Conservation (phyloP, 1,140 invertebrate genomes). For the Diabrotica undecimpunctata region DNA sequence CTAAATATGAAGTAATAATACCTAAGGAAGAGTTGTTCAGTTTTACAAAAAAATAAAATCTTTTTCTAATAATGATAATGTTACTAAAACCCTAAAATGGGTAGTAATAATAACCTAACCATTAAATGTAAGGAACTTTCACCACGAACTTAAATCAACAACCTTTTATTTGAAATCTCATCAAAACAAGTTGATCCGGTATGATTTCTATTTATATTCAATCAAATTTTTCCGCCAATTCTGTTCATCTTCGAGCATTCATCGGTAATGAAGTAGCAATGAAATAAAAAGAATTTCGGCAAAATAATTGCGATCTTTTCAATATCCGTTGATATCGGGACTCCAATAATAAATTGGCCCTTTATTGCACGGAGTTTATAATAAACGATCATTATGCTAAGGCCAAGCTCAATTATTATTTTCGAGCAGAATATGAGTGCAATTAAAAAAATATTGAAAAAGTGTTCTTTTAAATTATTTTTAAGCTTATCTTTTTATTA, state of each 20-base stretch:
- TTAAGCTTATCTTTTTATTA: neutral
- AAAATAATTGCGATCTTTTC: neutral
- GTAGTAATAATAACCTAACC: too few species aligned
- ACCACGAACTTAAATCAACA: neutral
- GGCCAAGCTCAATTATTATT: too few species aligned
- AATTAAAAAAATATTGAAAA: too few species aligned
- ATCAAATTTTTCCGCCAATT: slow-evolving; percentile 1
- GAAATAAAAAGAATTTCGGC: neutral
- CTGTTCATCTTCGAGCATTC: neutral
- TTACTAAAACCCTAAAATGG: too few species aligned
- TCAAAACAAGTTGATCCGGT: neutral
- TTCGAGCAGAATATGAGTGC: too few species aligned
- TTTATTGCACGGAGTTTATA: neutral
- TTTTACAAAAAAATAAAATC: too few species aligned
- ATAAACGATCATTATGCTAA: too few species aligned
- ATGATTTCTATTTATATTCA: neutral
- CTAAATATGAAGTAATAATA: too few species aligned
- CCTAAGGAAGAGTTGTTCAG: too few species aligned
- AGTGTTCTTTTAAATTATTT: too few species aligned
- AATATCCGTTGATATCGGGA: neutral
- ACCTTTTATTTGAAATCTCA: neutral
- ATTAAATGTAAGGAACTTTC: too few species aligned
- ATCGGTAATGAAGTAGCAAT: neutral
- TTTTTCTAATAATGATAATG: too few species aligned
- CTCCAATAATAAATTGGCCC: neutral